phyloP scores from a whole-genome alignment of 2,797 vertebrate species.

The Acanthurus tractus region DNA sequence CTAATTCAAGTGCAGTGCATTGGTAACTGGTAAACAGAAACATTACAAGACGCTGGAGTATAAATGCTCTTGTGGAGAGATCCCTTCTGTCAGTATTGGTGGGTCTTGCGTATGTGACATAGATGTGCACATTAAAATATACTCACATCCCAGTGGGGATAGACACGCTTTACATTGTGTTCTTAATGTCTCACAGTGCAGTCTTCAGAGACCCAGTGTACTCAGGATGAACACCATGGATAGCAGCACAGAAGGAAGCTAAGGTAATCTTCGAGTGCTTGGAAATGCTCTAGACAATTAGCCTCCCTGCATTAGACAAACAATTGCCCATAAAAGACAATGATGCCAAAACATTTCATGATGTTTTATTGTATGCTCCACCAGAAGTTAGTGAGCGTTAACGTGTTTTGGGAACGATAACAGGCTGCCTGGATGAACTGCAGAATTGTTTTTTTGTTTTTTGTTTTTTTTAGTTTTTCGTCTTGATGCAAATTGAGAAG shows the following conservation, averaged over 20 bases:
- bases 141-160: constrained; percentile 77
- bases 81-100: constrained; percentile 65
- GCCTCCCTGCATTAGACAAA: constrained; percentile 75
- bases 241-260: constrained; percentile 84
- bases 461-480: constrained; percentile 37
- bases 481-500: constrained; percentile 74
- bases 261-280: constrained; percentile 74
- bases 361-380: constrained; percentile 67
- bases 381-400: constrained; percentile 60
- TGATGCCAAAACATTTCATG: constrained; percentile 55
- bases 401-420: constrained; percentile 65
- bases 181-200: constrained; percentile 86
- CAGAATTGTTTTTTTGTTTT: constrained; percentile 41
- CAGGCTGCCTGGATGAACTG: constrained; percentile 67
- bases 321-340: constrained; percentile 74
- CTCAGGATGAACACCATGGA: constrained; percentile 81
- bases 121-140: constrained; percentile 81
- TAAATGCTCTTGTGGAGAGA: constrained; percentile 71
- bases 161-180: constrained; percentile 79
- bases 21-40: constrained; percentile 72
- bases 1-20: constrained; percentile 73
- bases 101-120: constrained; percentile 74
- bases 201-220: constrained; percentile 85
- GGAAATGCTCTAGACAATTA: constrained; percentile 75
- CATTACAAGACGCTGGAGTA: constrained; percentile 71